Conservation (phyloP, 1,140 invertebrate species). For the Cotesia glomerata region DNA sequence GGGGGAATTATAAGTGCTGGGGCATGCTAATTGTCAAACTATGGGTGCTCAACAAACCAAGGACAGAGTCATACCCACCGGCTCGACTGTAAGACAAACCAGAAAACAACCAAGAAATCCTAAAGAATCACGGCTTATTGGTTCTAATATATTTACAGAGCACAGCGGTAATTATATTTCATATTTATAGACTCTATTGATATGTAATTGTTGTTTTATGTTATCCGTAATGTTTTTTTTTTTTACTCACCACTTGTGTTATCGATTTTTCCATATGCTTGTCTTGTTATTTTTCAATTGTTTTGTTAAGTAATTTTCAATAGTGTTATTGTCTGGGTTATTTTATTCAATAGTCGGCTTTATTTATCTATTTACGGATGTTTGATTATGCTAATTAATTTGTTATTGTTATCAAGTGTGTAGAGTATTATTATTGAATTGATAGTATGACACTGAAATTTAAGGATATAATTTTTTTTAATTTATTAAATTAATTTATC, state of each 20-base stretch:
- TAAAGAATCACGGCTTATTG: constrained; percentile 79
- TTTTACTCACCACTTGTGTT: constrained; percentile 6
- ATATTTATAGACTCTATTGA: constrained; percentile 7
- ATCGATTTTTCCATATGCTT: constrained; percentile 18
- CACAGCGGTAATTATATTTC: constrained; percentile 75
- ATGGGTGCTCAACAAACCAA: constrained; percentile 92
- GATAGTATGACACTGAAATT: no score
- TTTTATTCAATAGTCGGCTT: constrained; percentile 18
- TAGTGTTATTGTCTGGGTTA: background rate
- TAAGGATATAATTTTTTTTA: no score
- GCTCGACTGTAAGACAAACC: constrained; percentile 71
- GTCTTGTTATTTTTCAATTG: constrained; percentile 8
- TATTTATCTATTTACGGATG: constrained; percentile 9
- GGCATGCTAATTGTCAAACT: constrained; percentile 56
- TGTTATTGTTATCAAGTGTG: background rate
- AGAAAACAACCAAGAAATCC: constrained; percentile 73
- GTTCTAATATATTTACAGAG: constrained; percentile 88
- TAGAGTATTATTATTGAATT: background rate
- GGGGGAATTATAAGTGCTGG: constrained; percentile 21
- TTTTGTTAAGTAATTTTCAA: constrained; percentile 21
- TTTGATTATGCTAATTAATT: constrained; percentile 17
- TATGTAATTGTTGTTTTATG: background rate
- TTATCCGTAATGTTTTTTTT: background rate
- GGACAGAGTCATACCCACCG: constrained; percentile 73
- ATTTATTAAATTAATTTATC: no score